Conservation (phyloP, 30 jellyfish, hydroid and myxozoan species). For the Hydractinia echinata region DNA sequence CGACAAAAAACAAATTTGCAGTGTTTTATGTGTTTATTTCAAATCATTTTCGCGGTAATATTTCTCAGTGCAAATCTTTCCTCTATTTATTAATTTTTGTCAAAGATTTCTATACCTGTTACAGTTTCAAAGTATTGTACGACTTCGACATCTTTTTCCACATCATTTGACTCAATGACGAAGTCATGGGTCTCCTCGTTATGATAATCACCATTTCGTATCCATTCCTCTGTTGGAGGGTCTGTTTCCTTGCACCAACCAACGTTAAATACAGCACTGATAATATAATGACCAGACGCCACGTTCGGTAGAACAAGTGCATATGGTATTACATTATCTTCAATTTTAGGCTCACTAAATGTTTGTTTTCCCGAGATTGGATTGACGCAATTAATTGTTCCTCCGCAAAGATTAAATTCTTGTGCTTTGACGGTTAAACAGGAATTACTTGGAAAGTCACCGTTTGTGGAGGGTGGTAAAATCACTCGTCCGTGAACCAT, state of each 20-base stretch:
- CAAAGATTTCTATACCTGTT: slow-evolving; percentile 12
- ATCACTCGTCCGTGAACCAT: slow-evolving; percentile 30
- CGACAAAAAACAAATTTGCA: no score
- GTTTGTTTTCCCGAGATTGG: slow-evolving; percentile 26
- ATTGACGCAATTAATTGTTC: slow-evolving; percentile 23
- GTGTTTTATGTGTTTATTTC: no score
- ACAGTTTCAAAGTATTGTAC: slow-evolving; percentile 19
- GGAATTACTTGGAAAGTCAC: slow-evolving; percentile 18
- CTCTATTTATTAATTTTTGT: neutral
- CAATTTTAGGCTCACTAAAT: slow-evolving; percentile 11
- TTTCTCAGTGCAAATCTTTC: no score
- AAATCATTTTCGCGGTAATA: no score
- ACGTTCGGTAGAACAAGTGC: slow-evolving; percentile 18
- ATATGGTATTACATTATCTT: slow-evolving; percentile 18
- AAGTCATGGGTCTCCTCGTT: slow-evolving; percentile 26
- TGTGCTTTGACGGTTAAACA: slow-evolving; percentile 41
- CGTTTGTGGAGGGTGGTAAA: slow-evolving; percentile 19
- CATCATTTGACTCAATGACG: slow-evolving; percentile 2
- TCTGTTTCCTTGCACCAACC: slow-evolving; percentile 37
- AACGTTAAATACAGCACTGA: slow-evolving; percentile 31
- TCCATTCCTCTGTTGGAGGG: slow-evolving; percentile 5
- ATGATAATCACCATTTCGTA: slow-evolving; percentile 40
- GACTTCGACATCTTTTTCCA: slow-evolving; percentile 37
- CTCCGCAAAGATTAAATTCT: slow-evolving; percentile 22
- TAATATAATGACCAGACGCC: slow-evolving; percentile 25